Percentiles rank a stretch among this genome's conserved stretches.
These are phyloP conservation scores for Bergia puertoricense DNA, from an alignment of 92 coral and sea anemone genomes.

Conservation along the genomic window DNA sequence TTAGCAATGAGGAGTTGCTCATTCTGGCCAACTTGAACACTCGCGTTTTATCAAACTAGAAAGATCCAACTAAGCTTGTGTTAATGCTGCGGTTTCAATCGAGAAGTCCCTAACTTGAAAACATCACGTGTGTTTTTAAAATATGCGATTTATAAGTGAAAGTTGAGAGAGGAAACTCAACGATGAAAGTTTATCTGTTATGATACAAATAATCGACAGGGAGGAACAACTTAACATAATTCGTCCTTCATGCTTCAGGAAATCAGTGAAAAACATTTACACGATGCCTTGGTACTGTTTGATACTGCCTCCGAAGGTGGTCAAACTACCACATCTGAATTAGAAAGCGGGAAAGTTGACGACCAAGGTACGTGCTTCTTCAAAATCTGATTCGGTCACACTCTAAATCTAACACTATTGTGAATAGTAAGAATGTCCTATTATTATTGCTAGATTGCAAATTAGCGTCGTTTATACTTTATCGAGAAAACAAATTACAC, in stretches of 20 bases:
- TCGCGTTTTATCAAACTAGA: background rate
- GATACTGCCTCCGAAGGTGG: slow-evolving; percentile 9
- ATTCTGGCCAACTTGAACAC: slow-evolving; percentile 3
- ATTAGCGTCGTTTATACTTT: background rate
- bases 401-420: background rate
- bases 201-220: slow-evolving; percentile 15
- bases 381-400: background rate
- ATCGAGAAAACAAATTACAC: background rate
- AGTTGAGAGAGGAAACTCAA: background rate
- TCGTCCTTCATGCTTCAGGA: slow-evolving; percentile 31
- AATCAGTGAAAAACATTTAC: slow-evolving; percentile 2
- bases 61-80: background rate
- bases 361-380: slow-evolving; percentile 18
- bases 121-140: slow-evolving; percentile 5
- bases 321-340: background rate
- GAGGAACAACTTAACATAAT: background rate
- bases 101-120: background rate
- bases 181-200: background rate
- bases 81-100: background rate
- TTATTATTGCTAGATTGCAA: background rate
- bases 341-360: background rate
- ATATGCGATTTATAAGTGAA: background rate
- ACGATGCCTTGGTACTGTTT: slow-evolving; percentile 24
- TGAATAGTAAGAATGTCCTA: background rate
- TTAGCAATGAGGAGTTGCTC: slow-evolving; percentile 44